Conservation (phyloP, 2,113 vertebrate species). For the Addax nasomaculatus region DNA sequence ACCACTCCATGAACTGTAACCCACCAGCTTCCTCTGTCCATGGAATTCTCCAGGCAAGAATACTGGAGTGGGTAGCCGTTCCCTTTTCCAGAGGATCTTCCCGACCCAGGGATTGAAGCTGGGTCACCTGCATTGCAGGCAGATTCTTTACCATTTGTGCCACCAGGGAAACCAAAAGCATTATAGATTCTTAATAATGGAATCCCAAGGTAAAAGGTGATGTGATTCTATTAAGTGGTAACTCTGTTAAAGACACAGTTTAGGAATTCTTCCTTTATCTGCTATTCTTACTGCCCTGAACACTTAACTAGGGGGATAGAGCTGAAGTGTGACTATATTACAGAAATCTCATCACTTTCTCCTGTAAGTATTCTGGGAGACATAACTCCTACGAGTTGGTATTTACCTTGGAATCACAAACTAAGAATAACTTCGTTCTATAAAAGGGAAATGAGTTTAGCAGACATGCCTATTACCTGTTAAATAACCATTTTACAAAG, state of each 20-base stretch:
- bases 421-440: conserved; percentile 22
- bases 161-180: background rate
- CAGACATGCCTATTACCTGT: background rate
- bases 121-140: background rate
- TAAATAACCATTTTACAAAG: conserved; percentile 12
- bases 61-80: background rate
- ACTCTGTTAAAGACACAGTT: background rate
- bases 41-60: background rate
- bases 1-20: background rate
- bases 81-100: background rate
- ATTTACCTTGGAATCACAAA: conserved; percentile 33
- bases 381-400: background rate
- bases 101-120: background rate
- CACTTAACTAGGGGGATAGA: background rate
- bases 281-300: conserved; percentile 3
- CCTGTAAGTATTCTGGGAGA: conserved; percentile 29
- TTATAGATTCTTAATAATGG: background rate
- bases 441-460: background rate
- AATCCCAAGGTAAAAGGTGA: background rate
- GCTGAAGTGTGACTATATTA: background rate
- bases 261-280: background rate
- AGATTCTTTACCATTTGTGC: background rate
- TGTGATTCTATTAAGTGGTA: conserved; percentile 8
- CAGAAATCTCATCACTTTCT: conserved; percentile 21
- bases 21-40: background rate